Conservation (phyloP, 1,140 invertebrate species). For the Aricia agestis region DNA sequence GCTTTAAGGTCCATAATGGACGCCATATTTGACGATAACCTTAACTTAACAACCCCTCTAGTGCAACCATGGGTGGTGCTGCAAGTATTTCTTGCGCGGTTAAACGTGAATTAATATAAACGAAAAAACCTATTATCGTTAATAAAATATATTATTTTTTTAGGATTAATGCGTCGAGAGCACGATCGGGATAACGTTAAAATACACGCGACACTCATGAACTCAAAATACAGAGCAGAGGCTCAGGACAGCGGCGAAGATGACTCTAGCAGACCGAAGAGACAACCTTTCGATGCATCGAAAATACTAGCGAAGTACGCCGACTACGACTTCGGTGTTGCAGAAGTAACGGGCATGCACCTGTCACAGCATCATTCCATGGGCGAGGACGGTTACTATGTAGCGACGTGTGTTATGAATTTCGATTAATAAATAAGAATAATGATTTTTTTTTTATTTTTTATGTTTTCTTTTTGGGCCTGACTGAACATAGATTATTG, state of each 20-base stretch:
- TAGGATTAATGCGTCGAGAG: constrained; percentile 59
- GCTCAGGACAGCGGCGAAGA: constrained; percentile 27
- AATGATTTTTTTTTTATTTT: no score
- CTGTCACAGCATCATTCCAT: constrained; percentile 60
- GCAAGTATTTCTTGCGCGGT: no score
- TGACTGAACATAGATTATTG: neutral
- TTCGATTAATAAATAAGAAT: neutral
- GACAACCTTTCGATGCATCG: constrained; percentile 63
- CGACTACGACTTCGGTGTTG: constrained; percentile 69
- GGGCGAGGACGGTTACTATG: constrained; percentile 70
- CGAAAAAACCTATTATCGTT: no score
- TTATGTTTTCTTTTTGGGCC: neutral
- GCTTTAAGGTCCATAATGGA: no score
- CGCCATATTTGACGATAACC: no score
- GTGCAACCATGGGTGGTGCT: no score
- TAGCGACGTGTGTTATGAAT: constrained; percentile 60
- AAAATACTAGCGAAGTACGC: constrained; percentile 66
- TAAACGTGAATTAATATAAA: no score
- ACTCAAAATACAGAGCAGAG: constrained; percentile 61
- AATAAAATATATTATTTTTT: constrained; percentile 23
- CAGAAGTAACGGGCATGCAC: constrained; percentile 61
- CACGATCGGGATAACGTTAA: constrained; percentile 56
- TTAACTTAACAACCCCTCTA: no score
- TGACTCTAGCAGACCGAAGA: constrained; percentile 21
- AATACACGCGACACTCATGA: constrained; percentile 66